Conservation (phyloP, 2,888 invertebrate species). For the Exocentrus adspersus region DNA sequence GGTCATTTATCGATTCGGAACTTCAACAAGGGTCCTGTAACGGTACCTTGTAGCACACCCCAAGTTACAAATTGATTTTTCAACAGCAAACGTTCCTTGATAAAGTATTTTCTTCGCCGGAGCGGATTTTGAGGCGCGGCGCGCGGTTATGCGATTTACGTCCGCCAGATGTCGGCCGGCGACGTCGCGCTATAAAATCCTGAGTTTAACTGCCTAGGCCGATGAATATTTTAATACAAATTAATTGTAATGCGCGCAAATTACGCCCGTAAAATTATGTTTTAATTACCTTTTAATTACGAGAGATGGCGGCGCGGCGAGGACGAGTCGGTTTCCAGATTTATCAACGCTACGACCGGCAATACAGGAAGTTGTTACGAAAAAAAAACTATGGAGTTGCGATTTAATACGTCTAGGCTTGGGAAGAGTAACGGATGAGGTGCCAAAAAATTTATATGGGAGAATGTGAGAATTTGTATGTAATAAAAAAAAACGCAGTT, state of each 20-base stretch:
- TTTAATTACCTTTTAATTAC: constrained; percentile 1
- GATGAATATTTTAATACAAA: constrained; percentile 10
- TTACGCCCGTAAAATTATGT: neutral
- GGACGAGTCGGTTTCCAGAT: neutral
- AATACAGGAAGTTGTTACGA: neutral
- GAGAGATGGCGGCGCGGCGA: neutral
- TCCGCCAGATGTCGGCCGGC: constrained; percentile 6
- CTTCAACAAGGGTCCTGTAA: too few relatives aligned
- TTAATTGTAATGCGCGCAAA: constrained; percentile 6
- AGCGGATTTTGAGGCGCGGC: neutral
- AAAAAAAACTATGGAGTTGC: neutral
- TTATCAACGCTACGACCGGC: neutral
- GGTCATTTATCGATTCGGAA: too few relatives aligned
- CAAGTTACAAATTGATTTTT: too few relatives aligned
- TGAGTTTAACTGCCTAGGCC: neutral
- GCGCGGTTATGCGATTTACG: neutral
- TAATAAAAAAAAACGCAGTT: too few relatives aligned
- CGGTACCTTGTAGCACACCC: too few relatives aligned
- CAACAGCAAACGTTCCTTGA: too few relatives aligned
- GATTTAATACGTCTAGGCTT: neutral
- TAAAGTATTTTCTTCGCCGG: too few relatives aligned
- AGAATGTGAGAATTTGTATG: too few relatives aligned
- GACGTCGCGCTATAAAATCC: neutral
- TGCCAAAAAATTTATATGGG: neutral
- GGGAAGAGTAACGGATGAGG: neutral